A percentile compares a stretch with the other conserved stretches of the same genome.
These are phyloP conservation scores for Lasioglossum pauxillum DNA, from an alignment of 2,888 invertebrate genomes.

Conservation along the genomic window DNA sequence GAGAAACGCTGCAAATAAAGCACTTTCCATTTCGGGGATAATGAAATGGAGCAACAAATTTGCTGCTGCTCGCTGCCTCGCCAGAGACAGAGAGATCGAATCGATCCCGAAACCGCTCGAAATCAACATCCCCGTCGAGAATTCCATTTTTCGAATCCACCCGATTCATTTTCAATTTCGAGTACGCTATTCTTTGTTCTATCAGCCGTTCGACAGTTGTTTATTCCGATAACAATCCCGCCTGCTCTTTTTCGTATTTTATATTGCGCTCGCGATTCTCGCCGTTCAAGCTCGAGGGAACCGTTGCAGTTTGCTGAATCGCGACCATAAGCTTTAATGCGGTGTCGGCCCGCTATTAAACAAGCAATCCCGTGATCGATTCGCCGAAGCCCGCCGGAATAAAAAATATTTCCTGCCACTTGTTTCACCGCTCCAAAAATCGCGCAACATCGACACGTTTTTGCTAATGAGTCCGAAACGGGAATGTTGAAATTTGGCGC, in stretches of 20 bases:
- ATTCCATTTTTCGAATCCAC: neutral
- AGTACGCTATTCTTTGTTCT: neutral
- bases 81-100: neutral
- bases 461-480: neutral
- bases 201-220: neutral
- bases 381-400: neutral
- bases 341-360: neutral
- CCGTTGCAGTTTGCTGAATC: neutral
- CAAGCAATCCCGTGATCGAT: neutral
- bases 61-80: neutral
- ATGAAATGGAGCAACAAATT: neutral
- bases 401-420: neutral
- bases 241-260: neutral
- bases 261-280: neutral
- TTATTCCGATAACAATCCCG: neutral
- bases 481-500: neutral
- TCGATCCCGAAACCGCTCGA: neutral
- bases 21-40: slow-evolving; percentile 10
- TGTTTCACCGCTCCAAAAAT: neutral
- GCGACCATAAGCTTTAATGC: neutral
- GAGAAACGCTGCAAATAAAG: neutral
- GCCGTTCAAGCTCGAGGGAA: neutral
- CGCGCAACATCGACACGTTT: neutral
- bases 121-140: neutral
- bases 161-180: neutral